phyloP scores from a whole-genome alignment of 2,113 vertebrate genomes.

The Vicugna pacos region DNA sequence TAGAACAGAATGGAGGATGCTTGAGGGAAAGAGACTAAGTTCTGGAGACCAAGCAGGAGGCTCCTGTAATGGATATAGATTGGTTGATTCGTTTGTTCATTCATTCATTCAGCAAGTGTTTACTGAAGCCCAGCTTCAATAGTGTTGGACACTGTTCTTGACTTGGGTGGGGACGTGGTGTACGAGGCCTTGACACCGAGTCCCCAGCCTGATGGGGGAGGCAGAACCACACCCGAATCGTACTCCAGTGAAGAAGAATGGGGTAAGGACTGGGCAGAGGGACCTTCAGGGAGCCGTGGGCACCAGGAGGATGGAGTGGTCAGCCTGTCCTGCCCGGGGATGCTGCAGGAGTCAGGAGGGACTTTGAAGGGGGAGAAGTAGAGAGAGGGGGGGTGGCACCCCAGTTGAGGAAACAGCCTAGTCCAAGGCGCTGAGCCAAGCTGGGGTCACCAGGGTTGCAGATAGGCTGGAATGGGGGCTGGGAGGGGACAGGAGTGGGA shows the following conservation, averaged over 20 bases:
- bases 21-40: neutral
- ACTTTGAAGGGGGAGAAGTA: neutral
- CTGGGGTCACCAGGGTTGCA: neutral
- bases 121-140: neutral
- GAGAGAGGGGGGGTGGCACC: fast-evolving
- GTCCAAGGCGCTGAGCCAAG: neutral
- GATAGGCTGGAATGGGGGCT: neutral
- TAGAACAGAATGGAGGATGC: neutral
- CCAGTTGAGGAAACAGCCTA: neutral
- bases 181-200: neutral
- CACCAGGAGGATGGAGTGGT: neutral
- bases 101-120: neutral
- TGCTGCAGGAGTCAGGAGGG: neutral
- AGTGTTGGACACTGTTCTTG: neutral
- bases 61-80: neutral
- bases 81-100: neutral
- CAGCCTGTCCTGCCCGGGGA: neutral
- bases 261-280: neutral
- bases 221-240: neutral
- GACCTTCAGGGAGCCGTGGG: neutral
- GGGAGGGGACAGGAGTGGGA: neutral
- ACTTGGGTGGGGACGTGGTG: fast-evolving
- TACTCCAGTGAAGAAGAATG: neutral
- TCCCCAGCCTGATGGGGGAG: neutral
- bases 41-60: neutral